Evolutionary conservation across 2,113 vertebrate genomes (phyloP), one percentile per base, ranked within the genome.

Genomic region (Numenius arquata): DNA sequence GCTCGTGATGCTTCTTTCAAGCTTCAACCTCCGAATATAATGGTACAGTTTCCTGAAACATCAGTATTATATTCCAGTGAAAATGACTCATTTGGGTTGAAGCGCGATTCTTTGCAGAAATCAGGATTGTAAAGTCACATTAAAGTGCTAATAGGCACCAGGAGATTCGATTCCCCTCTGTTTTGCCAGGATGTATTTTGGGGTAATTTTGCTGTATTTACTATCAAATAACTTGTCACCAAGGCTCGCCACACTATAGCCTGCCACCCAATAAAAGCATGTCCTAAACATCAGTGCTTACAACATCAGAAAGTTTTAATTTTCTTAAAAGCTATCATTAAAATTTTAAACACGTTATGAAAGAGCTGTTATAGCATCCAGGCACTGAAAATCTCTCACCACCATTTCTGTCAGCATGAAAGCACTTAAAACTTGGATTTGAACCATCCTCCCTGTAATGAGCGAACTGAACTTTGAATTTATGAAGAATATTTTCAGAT

Each of bases 361-460:
- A 90, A 90, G 93, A 89, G 45, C 52, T n/a, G 29, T 20, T 84
- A 13, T 0, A 90, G 76, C 61, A 36, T 0, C 36, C 76, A 78
- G 85, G 68, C 70, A 15, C 90, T 48, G 92, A 65, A 78, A 72
- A 89, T 93, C 94, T 94, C 94, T 95, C 95, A 90, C 23, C 91
- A 82, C 56, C 89, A 3, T 43, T 89, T 92, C 93, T 76, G 81
- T 94, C 94, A 95, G 89, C 47, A 1, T n/a, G 56, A 67, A 70
- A 94, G 43, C 48, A 32, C 84, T 78, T 12, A 61, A 40, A 89
- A 82, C n/a, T 52, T 52, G 82, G 56, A 34, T 56, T 32, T 56
- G 80, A 94, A 43, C 84, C 84, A 61, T 81, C 48, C 76, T 92
- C 40, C 93, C 66, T 1, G 0, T 68, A 84, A 92, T 23, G 62